These are phyloP conservation scores for Copidosoma aretas DNA, from an alignment of 2,888 invertebrate species.

Conservation along the genomic window DNA sequence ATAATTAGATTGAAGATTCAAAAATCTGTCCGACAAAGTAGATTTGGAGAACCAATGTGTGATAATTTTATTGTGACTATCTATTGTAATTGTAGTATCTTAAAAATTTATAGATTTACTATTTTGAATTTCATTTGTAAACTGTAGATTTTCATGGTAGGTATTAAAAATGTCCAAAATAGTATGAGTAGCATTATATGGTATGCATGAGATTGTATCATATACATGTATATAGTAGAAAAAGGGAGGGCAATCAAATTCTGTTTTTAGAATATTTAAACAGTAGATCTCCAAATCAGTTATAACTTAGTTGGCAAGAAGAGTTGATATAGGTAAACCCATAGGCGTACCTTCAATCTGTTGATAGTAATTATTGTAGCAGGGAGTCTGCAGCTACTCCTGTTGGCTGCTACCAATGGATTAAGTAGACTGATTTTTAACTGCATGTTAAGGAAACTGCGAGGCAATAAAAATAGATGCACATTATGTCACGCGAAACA, in stretches of 20 bases:
- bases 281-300: constrained; percentile 3
- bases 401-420: too few relatives aligned
- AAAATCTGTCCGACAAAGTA: background rate
- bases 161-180: background rate
- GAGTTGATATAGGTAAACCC: constrained; percentile 3
- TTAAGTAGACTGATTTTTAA: too few relatives aligned
- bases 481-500: too few relatives aligned
- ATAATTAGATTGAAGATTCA: background rate
- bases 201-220: background rate
- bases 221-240: too few relatives aligned
- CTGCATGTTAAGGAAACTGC: too few relatives aligned
- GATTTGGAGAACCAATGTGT: background rate
- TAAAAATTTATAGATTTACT: background rate
- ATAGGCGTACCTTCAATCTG: constrained; percentile 3
- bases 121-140: background rate
- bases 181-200: background rate
- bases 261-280: background rate
- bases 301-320: background rate
- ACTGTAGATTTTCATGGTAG: background rate
- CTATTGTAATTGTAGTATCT: background rate
- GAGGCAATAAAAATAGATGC: too few relatives aligned
- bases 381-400: too few relatives aligned
- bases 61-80: too few relatives aligned
- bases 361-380: constrained; percentile 9
- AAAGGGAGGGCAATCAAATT: too few relatives aligned